Percentiles rank a stretch among this genome's conserved stretches.
phyloP scores from a whole-genome alignment of 64 coral and sea anemone genomes.

The Stylophora pistillata region DNA sequence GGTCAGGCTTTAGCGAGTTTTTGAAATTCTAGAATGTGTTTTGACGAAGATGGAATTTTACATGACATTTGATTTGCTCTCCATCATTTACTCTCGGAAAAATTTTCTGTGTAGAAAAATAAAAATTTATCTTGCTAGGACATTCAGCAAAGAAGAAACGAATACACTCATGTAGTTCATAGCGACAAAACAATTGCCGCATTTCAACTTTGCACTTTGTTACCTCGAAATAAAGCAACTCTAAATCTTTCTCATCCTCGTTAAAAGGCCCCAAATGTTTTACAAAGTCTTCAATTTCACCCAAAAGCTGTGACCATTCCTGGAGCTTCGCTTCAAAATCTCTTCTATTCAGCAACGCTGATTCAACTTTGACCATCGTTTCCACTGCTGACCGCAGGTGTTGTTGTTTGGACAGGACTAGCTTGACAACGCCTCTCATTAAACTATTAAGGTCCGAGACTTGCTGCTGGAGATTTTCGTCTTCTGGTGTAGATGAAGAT shows the following conservation, averaged over 20 bases:
- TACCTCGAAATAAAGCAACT: conserved; percentile 78
- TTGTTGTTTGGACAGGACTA: conserved; percentile 54
- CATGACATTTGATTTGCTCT: no score
- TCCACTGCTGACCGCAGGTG: conserved; percentile 50
- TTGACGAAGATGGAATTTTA: no score
- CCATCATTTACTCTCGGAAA: no score
- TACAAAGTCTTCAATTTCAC: conserved; percentile 56
- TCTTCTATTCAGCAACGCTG: conserved; percentile 24
- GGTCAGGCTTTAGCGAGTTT: no score
- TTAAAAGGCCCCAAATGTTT: conserved; percentile 72
- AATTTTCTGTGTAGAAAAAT: no score
- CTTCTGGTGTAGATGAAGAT: neutral
- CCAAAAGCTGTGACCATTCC: conserved; percentile 59
- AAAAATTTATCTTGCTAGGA: no score
- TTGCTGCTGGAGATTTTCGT: conserved; percentile 6
- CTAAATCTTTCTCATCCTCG: conserved; percentile 60
- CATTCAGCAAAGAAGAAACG: no score
- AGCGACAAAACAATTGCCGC: no score
- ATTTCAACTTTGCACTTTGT: neutral
- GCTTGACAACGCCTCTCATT: conserved; percentile 67
- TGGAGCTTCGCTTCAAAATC: conserved; percentile 76
- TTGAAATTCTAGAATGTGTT: no score
- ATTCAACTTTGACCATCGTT: conserved; percentile 58
- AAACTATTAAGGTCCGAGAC: conserved; percentile 55
- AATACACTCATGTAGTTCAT: no score